phyloP scores from a whole-genome alignment of 2,113 vertebrate species.

The Amphilophus citrinellus region DNA sequence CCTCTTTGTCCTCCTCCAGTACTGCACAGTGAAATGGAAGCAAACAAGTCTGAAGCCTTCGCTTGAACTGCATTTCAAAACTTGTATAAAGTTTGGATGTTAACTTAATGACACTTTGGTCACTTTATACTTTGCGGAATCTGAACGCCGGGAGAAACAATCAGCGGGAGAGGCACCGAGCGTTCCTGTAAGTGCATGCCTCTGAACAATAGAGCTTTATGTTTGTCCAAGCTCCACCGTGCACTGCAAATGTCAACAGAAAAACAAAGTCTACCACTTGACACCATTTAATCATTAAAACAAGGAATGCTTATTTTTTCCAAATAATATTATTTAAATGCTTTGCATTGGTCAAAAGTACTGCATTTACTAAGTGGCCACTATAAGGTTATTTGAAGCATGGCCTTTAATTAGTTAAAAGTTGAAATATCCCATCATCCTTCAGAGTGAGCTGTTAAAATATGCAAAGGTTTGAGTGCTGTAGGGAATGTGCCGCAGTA shows the following conservation, averaged over 20 bases:
- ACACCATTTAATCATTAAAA: conserved; percentile 25
- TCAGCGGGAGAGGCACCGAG: background rate
- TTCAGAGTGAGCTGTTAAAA: background rate
- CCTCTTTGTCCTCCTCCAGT: conserved; percentile 25
- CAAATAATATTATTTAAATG: background rate
- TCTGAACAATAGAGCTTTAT: conserved; percentile 62
- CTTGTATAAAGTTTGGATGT: conserved; percentile 14
- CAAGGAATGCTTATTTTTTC: conserved; percentile 7
- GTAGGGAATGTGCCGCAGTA: background rate
- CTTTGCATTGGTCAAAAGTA: conserved; percentile 4
- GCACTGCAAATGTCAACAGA: conserved; percentile 46
- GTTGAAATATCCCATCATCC: background rate
- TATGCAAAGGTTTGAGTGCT: conserved; percentile 1
- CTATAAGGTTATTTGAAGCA: background rate
- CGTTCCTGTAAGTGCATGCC: conserved; percentile 31
- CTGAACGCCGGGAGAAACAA: conserved; percentile 19
- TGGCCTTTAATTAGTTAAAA: background rate
- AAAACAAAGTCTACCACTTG: conserved; percentile 31
- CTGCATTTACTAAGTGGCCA: conserved; percentile 35
- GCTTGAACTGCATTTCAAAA: conserved; percentile 3
- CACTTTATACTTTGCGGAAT: conserved; percentile 12
- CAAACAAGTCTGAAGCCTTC: conserved; percentile 25
- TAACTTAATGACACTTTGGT: conserved; percentile 18
- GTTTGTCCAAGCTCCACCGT: conserved; percentile 22
- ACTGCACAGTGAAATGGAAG: conserved; percentile 25